Base-by-base conservation (phyloP, 2,797 vertebrate species). In the Coreius guichenoti region DNA sequence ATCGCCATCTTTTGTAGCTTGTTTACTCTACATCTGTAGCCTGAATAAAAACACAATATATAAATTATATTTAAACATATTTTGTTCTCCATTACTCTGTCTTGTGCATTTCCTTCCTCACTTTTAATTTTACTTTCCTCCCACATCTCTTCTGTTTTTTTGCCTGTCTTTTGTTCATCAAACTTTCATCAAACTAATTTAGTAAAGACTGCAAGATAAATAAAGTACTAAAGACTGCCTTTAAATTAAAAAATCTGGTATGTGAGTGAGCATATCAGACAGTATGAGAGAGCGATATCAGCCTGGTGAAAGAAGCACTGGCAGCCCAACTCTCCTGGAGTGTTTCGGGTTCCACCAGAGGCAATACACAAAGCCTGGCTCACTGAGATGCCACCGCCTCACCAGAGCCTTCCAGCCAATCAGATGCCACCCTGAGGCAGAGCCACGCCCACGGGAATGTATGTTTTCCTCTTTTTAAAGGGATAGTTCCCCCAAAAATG, bases 361-460 rank as follows among this genome's bases (percentile, higher is more conserved):
- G 31, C 39, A 33, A 29, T 90, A 89, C 84, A 39, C 88, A 51
- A 78, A 89, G 89, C 84, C 84, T 45, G 68, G 90, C 92, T 82
- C 89, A 89, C 91, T 92, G 33, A 79, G 63, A 85, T 85, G 91
- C 90, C 90, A 81, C 79, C 89, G 88, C 86, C 89, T 92, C 65
- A 33, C 85, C 84, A 95, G 91, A 87, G 92, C 92, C 84, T 91
- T 96, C 92, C 95, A 90, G 82, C 96, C 93, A 91, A 93, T 96
- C 92, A 93, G 94, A 90, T 96, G 96, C 91, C 89, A 94, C 88
- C 96, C 96, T 69, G 95, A 96, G 92, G 90, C 92, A 19, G 93
- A 92, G 6, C 93, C 94, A 36, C 91, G 76, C 65, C 89, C 86
- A 70, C 67, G 13, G 3, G 80, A 80, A 31, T 87, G 88, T 89